Base-by-base conservation (phyloP, 2,113 vertebrate genomes). In the Percopsis transmontana region DNA sequence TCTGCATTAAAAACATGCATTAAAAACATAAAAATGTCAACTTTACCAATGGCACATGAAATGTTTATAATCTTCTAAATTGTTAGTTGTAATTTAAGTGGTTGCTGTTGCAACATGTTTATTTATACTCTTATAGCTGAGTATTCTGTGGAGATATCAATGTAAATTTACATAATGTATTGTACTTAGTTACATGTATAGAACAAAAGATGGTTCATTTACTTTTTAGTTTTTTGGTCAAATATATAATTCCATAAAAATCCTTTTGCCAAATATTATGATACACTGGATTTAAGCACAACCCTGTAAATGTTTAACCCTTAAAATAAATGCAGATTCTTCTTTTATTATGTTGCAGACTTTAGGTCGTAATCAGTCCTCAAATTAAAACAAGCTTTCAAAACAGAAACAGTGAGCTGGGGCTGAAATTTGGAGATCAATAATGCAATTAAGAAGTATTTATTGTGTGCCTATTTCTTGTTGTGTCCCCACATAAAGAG, bases 101-200 rank as follows among this genome's bases (percentile, higher is more conserved):
- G 57, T 85, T 86, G 77, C 81, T 83, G 48, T 68, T 83, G 78
- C 68, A 82, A 74, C 70, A 38, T 68, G 39, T 74, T 74, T 89
- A 83, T 90, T 87, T 88, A 88, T 88, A 70, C 81, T 87, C 82
- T 82, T 82, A 76, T 79, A 83, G 82, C 80, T 89, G 85, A 74
- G 73, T 62, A 39, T 70, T 86, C 71, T 86, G 71, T 76, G 83
- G 85, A 86, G 86, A 84, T 70, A 76, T 58, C 72, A 39, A 63
- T 85, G 81, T 87, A 85, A 72, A 85, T 87, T 60, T 81, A 47
- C 68, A 56, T 85, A 80, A 84, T 85, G 72, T 67, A 77, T 83
- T 83, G 69, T 66, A 73, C 63, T 61, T 58, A 33, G 62, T 51
- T 64, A 73, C 55, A 16, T 89, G 85, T 89, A 74, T 72, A 83